Percentiles rank a stretch among this genome's conserved stretches.
Conservation (phyloP, 1,140 invertebrate species). For the Drosophila sechellia region DNA sequence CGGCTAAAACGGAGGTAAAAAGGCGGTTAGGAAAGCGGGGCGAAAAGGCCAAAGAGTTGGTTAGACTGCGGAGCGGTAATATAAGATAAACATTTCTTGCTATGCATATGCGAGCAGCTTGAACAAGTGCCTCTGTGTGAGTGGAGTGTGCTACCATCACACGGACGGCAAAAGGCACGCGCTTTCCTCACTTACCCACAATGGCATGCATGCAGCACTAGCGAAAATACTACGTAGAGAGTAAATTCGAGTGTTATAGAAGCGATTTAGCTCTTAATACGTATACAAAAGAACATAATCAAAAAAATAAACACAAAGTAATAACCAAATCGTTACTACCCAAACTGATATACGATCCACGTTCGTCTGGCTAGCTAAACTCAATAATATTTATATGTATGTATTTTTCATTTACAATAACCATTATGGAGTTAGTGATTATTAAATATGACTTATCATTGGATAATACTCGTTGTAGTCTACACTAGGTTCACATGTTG, state of each 20-base stretch:
- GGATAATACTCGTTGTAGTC: too few species aligned
- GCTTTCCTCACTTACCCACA: slow-evolving; percentile 13
- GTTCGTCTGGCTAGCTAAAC: too few species aligned
- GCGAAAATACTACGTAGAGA: not conserved
- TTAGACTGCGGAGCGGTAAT: slow-evolving; percentile 18
- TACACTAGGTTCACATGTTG: too few species aligned
- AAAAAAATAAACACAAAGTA: too few species aligned
- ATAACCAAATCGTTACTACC: too few species aligned
- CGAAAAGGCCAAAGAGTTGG: not conserved
- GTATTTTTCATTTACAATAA: too few species aligned
- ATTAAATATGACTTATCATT: too few species aligned
- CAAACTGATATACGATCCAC: too few species aligned
- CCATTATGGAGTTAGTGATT: too few species aligned
- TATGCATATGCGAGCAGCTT: slow-evolving; percentile 40
- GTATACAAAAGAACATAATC: too few species aligned
- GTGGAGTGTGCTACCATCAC: slow-evolving; percentile 18
- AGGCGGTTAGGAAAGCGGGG: not conserved
- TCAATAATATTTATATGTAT: too few species aligned
- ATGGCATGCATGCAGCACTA: not conserved
- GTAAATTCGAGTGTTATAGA: not conserved
- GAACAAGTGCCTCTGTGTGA: slow-evolving; percentile 5
- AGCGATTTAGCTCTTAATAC: not conserved
- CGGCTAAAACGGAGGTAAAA: not conserved
- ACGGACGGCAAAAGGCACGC: slow-evolving; percentile 37
- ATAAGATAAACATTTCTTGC: slow-evolving; percentile 49